Conservation (phyloP, 2,113 vertebrate species). For the Lates calcarifer region DNA sequence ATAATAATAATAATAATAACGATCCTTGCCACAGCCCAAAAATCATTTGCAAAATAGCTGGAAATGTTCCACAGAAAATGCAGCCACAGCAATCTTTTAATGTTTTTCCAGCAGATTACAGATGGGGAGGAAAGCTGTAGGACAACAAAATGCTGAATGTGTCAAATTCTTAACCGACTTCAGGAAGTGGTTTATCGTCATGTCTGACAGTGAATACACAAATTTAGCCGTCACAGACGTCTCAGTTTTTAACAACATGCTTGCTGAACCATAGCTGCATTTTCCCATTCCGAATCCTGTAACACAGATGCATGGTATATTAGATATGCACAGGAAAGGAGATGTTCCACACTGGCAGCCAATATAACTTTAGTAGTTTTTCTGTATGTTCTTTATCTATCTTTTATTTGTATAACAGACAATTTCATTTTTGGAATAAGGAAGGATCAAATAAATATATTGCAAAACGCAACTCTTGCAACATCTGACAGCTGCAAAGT, state of each 20-base stretch:
- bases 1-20: constrained; percentile 6
- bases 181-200: constrained; percentile 64
- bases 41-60: constrained; percentile 55
- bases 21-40: constrained; percentile 41
- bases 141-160: constrained; percentile 59
- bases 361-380: neutral
- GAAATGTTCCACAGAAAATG: constrained; percentile 61
- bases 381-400: constrained; percentile 13
- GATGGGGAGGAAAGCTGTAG: constrained; percentile 58
- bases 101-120: constrained; percentile 63
- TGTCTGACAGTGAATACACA: constrained; percentile 43
- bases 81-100: constrained; percentile 62
- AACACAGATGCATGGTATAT: constrained; percentile 8
- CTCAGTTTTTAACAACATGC: constrained; percentile 1
- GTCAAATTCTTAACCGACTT: constrained; percentile 49
- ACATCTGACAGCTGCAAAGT: constrained; percentile 41
- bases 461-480: constrained; percentile 35
- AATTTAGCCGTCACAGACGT: constrained; percentile 26
- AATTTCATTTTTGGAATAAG: constrained; percentile 16
- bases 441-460: constrained; percentile 7
- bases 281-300: constrained; percentile 12
- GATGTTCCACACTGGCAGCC: neutral
- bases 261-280: constrained; percentile 14
- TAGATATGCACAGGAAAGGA: neutral
- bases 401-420: constrained; percentile 18